Evolutionary conservation across 92 coral and sea anemone species (phyloP).

Genomic region (Desmophyllum pertusum): DNA sequence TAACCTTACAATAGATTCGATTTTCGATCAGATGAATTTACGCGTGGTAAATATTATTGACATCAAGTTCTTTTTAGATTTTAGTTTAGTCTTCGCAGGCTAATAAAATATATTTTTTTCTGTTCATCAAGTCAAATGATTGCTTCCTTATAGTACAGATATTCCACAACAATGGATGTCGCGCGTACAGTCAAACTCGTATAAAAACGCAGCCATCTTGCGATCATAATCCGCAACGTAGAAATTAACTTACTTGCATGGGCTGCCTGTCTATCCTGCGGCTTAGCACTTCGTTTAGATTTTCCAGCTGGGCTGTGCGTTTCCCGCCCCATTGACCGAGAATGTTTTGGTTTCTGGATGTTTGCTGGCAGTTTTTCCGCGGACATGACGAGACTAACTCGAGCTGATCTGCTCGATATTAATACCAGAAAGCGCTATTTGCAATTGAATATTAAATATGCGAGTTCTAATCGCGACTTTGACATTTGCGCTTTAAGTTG

Average conservation of each 20-base stretch:
- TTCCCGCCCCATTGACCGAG: neutral
- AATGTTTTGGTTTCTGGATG: neutral
- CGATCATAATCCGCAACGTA: neutral
- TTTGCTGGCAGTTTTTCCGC: slow-evolving; percentile 8
- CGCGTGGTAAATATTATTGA: neutral
- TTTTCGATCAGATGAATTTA: neutral
- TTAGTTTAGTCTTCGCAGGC: neutral
- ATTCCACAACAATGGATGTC: neutral
- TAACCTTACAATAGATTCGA: neutral
- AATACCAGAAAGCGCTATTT: neutral
- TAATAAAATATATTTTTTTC: neutral
- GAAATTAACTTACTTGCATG: neutral
- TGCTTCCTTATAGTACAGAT: neutral
- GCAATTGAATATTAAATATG: slow-evolving; percentile 2
- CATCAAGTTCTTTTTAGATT: neutral
- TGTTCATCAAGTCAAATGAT: neutral
- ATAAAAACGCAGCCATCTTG: neutral
- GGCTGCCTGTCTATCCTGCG: neutral
- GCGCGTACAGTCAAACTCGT: neutral
- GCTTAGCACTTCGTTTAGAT: neutral
- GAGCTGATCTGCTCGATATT: neutral
- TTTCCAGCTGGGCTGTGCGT: neutral
- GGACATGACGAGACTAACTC: slow-evolving; percentile 13
- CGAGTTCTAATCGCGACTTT: neutral
- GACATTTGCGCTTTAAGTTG: slow-evolving; percentile 10